Evolutionary conservation across 2,888 invertebrate species (phyloP).

Genomic region (Cheilosia soror): DNA sequence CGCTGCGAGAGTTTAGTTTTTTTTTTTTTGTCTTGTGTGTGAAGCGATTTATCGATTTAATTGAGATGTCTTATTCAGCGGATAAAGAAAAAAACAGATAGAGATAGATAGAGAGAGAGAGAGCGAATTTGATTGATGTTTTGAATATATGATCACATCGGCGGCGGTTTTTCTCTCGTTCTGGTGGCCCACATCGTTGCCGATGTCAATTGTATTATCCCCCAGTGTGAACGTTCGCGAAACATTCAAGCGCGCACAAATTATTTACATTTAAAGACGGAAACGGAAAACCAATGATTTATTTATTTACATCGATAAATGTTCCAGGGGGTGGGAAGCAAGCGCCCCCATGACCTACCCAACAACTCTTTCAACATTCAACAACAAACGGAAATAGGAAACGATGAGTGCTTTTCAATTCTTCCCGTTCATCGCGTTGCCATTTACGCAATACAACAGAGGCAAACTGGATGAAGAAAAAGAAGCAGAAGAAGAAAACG

Average conservation of each 20-base stretch:
- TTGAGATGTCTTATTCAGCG: slow-evolving; percentile 14
- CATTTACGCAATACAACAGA: slow-evolving; percentile 55
- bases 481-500: slow-evolving; percentile 24
- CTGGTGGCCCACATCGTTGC: not conserved
- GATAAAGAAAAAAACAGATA: not conserved
- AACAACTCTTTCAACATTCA: slow-evolving; percentile 55
- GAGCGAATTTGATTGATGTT: slow-evolving; percentile 20
- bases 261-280: slow-evolving; percentile 62
- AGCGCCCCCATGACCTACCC: slow-evolving; percentile 59
- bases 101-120: not conserved
- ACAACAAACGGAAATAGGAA: slow-evolving; percentile 73
- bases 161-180: not conserved
- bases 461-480: not conserved
- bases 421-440: slow-evolving; percentile 73
- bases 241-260: slow-evolving; percentile 20
- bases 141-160: not conserved
- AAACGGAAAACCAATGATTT: slow-evolving; percentile 68
- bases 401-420: slow-evolving; percentile 71
- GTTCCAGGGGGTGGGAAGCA: slow-evolving; percentile 11
- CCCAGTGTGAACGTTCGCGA: not conserved
- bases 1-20: not conserved
- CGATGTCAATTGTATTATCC: slow-evolving; percentile 20
- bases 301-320: slow-evolving; percentile 66
- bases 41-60: slow-evolving; percentile 39
- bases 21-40: not conserved